These are phyloP conservation scores for Zosterops japonicus DNA, from an alignment of 2,113 vertebrate species.

Conservation along the genomic window DNA sequence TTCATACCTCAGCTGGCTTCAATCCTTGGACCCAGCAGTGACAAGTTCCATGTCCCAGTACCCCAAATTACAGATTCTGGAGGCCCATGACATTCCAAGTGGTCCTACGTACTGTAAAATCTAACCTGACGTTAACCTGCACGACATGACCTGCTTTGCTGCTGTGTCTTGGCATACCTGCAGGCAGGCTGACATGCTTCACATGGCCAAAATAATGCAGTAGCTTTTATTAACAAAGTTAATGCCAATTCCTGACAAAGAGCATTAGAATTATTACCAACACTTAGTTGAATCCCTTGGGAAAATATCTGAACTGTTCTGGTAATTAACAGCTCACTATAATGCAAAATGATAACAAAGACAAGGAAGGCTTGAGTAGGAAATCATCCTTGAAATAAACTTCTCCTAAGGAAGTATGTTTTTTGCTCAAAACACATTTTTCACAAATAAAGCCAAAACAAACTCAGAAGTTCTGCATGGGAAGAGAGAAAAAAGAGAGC, in stretches of 20 bases:
- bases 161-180: neutral
- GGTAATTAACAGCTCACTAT: conserved; percentile 60
- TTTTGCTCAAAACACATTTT: conserved; percentile 67
- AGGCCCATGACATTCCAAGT: neutral
- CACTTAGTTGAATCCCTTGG: neutral
- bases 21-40: neutral
- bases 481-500: neutral
- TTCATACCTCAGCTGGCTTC: neutral
- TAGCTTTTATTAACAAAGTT: conserved; percentile 26
- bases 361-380: conserved; percentile 50
- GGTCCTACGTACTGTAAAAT: rapidly evolving
- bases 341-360: conserved; percentile 60
- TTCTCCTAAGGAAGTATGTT: conserved; percentile 60
- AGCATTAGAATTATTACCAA: conserved; percentile 10
- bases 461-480: conserved; percentile 44
- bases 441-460: conserved; percentile 60
- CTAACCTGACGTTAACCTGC: neutral
- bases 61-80: neutral
- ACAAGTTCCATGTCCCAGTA: neutral
- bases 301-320: conserved; percentile 49
- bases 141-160: neutral
- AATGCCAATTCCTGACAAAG: conserved; percentile 63
- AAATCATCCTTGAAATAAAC: conserved; percentile 55
- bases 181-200: neutral
- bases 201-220: neutral